These are phyloP conservation scores for Galago senegalensis DNA, from an alignment of 2,797 vertebrate species.

Conservation along the genomic window DNA sequence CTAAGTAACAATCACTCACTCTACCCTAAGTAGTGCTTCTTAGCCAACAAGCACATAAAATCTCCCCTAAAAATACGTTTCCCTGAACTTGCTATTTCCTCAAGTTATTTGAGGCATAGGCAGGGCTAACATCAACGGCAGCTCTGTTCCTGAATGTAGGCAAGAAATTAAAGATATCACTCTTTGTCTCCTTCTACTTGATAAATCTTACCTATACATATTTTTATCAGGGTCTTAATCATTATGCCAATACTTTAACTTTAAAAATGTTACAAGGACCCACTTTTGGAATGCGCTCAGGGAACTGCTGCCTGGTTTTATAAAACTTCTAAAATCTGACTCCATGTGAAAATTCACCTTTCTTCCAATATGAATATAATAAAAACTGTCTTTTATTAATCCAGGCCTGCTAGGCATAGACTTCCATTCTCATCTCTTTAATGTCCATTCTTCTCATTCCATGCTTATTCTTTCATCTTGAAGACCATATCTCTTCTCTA, in stretches of 20 bases:
- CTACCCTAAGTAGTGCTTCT: neutral
- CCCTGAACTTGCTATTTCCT: constrained; percentile 40
- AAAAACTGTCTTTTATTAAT: constrained; percentile 14
- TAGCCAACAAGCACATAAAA: constrained; percentile 44
- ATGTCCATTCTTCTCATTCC: neutral
- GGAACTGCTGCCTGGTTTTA: neutral
- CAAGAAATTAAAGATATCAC: neutral
- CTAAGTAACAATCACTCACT: neutral
- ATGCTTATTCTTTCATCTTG: neutral
- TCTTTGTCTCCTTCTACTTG: neutral
- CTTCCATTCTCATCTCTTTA: constrained; percentile 13
- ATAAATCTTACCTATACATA: neutral
- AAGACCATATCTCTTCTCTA: neutral
- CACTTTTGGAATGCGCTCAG: neutral
- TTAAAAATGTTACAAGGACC: neutral
- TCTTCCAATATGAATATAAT: neutral
- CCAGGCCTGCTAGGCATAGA: neutral
- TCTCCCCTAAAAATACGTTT: constrained; percentile 28
- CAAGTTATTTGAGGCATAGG: neutral
- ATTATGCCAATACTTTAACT: constrained; percentile 19
- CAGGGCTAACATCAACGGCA: neutral
- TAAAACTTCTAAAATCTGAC: neutral
- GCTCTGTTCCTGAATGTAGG: neutral
- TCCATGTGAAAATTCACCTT: neutral
- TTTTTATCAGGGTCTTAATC: constrained; percentile 10